Percentiles rank a stretch among this genome's conserved stretches.
Conservation (phyloP, 1,140 invertebrate species). For the Pseudomyrmex gracilis region DNA sequence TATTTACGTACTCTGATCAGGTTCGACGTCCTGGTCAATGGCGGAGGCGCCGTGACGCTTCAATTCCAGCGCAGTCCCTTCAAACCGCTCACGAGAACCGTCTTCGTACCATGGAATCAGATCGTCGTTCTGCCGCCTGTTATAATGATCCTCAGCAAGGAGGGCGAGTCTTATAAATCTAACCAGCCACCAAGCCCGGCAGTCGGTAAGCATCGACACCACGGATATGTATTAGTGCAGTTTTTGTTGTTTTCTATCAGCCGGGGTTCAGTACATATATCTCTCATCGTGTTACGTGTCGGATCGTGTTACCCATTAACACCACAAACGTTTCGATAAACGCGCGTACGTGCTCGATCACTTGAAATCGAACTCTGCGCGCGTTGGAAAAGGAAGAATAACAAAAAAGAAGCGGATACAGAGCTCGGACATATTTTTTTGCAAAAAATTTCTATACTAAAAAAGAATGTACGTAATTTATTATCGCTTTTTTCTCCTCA, state of each 20-base stretch:
- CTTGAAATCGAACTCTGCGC: conserved; percentile 16
- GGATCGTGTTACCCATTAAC: conserved; percentile 52
- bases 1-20: conserved; percentile 86
- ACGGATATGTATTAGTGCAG: conserved; percentile 36
- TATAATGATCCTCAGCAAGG: conserved; percentile 93
- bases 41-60: conserved; percentile 98
- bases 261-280: neutral
- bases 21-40: conserved; percentile 99
- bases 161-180: conserved; percentile 87
- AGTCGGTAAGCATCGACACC: conserved; percentile 76
- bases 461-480: conserved; percentile 28
- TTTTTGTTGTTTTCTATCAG: conserved; percentile 28
- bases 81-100: conserved; percentile 93
- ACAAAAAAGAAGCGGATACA: conserved; percentile 36
- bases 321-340: conserved; percentile 55
- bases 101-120: conserved; percentile 98
- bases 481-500: neutral
- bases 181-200: conserved; percentile 82
- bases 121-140: conserved; percentile 96
- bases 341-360: conserved; percentile 52
- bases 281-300: conserved; percentile 47
- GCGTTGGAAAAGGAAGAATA: conserved; percentile 24
- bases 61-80: conserved; percentile 98
- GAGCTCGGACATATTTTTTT: conserved; percentile 10
- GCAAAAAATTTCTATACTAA: neutral